These are phyloP conservation scores for Engraulis encrasicolus DNA, from an alignment of 2,113 vertebrate species.

Conservation along the genomic window DNA sequence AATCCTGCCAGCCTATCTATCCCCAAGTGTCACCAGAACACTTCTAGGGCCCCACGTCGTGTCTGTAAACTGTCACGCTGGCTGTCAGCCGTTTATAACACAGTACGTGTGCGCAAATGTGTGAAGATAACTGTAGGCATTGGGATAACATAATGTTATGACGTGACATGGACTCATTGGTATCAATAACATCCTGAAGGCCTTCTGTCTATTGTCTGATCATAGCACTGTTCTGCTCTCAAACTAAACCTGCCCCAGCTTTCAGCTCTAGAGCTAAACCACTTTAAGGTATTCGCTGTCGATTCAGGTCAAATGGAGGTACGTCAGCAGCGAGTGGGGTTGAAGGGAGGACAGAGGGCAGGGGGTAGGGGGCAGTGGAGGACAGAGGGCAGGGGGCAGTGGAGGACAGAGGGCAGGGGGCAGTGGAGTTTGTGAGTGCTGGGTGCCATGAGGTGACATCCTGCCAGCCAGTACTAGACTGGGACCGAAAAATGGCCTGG, in stretches of 20 bases:
- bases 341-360: constrained; percentile 13
- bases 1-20: too few relatives aligned
- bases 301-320: constrained; percentile 13
- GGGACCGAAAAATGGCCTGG: too few relatives aligned
- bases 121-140: neutral
- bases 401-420: neutral
- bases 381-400: constrained; percentile 18
- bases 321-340: neutral
- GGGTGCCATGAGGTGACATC: too few relatives aligned
- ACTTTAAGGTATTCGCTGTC: constrained; percentile 33
- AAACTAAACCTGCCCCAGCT: too few relatives aligned
- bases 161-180: neutral
- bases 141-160: neutral
- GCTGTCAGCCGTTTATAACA: neutral
- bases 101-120: neutral
- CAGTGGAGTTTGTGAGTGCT: too few relatives aligned
- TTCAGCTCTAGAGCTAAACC: too few relatives aligned
- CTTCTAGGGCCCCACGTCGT: neutral
- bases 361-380: constrained; percentile 6
- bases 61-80: constrained; percentile 3
- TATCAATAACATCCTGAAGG: neutral
- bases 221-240: too few relatives aligned
- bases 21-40: neutral
- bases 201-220: too few relatives aligned
- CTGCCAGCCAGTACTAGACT: too few relatives aligned